Conservation (phyloP, 2,113 vertebrate species). For the Craseonycteris thonglongyai region DNA sequence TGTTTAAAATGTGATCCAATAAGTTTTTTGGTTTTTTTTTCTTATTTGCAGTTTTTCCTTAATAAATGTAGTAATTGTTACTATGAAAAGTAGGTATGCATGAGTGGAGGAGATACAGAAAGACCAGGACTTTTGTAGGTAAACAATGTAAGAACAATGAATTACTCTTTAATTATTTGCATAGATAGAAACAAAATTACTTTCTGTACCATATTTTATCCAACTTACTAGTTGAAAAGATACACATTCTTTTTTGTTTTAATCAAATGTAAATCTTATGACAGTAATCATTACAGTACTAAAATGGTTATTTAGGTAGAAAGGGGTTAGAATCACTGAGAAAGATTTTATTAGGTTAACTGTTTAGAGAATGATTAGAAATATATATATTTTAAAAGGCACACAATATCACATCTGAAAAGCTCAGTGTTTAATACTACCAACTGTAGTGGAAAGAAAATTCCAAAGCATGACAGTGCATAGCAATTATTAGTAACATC, state of each 20-base stretch:
- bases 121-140: neutral
- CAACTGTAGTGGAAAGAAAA: neutral
- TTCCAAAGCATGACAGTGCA: neutral
- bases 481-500: neutral
- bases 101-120: neutral
- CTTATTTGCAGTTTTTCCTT: neutral
- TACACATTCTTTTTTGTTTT: neutral
- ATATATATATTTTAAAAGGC: neutral
- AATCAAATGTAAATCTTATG: slow-evolving; percentile 18
- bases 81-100: neutral
- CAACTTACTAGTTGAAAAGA: neutral
- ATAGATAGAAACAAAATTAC: slow-evolving; percentile 32
- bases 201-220: neutral
- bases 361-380: neutral
- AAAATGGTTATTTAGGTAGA: neutral
- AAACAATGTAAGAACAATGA: slow-evolving; percentile 18
- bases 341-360: neutral
- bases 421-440: neutral
- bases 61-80: neutral
- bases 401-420: neutral
- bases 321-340: neutral
- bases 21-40: no score
- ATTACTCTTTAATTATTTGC: slow-evolving; percentile 3
- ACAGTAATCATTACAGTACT: neutral
- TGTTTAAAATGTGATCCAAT: neutral